Evolutionary conservation across 2,797 vertebrate genomes (phyloP), one percentile per base, ranked within the genome.

Genomic region (Passerculus sandwichensis): DNA sequence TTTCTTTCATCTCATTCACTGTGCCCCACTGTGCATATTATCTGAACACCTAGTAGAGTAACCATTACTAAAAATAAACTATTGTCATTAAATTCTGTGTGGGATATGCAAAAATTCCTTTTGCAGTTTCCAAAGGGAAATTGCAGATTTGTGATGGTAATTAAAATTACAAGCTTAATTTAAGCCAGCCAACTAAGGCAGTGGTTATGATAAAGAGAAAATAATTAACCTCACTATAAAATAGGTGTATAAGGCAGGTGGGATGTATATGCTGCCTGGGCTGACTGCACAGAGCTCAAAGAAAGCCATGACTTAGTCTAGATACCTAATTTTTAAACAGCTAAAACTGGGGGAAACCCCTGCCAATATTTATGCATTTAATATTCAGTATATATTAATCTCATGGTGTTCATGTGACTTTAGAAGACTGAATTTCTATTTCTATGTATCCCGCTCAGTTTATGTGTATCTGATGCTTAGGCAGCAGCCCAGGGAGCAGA

Each of bases 101-200:
- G 56, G 60, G 44, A 91, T 90, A 82, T 90, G 42, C 73, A 76
- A 45, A 93, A 65, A 36, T 48, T 86, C 32, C 20, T 89, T 73
- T 59, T 73, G 54, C 13, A 16, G 8, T 48, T 91, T 93, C 74
- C 70, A 85, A 60, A 78, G 67, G 66, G 70, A 91, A 91, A 72
- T 84, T 59, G 51, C 22, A 44, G n/a, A 96, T 89, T 88, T 93
- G 87, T 85, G n/a, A 8, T 7, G 47, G 15, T 74, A 85, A 91
- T 91, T 93, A 94, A 88, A 92, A 50, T 57, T 67, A 21, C 32
- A 67, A 42, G 12, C 74, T 76, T 80, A 83, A 67, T 91, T 87
- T 87, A 93, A 93, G 15, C 21, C 22, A 93, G 42, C 4, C 48
- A 79, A 57, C 9, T 88, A 88, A 76, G 26, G 13, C 64, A 54